Base-by-base conservation (phyloP, 2,888 invertebrate species). In the Siphonodentalium dalli region DNA sequence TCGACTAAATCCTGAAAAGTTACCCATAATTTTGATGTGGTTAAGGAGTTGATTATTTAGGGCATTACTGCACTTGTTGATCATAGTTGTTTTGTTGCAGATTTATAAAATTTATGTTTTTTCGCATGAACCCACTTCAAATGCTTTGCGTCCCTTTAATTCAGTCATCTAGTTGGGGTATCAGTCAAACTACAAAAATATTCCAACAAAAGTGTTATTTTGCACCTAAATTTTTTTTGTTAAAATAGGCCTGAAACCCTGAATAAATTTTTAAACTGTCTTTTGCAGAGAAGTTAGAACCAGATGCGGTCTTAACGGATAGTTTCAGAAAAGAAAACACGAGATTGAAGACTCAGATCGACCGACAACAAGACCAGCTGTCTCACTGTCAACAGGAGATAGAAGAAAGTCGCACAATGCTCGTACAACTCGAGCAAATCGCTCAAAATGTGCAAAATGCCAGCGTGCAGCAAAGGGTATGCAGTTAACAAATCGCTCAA, bases 391-490 rank as follows among this genome's bases (percentile, higher is more conserved):
- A 72, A 52, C 66, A 71, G 40, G 71, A 73, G 54, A 69, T 72
- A 8, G 70, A 70, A 35, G 71, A 75, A 42, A 67, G 69, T 45
- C 59, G 69, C 1, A 66, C 66, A 4, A 66, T 73, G 66, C 41
- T 74, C 21, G 55, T 50, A 15, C 71, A 70, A 41, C 58, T 74
- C 39, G 74, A 75, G 45, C 69, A 71, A 38, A 44, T 72, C 15
- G 69, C 69, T 2, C 59, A 66, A 20, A 65, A 69, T 44, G 65
- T 68, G 15, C 66, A 66, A 43, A 47, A 54, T n/a, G n/a, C 13
- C 7, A 15, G 15, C 8, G 7, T 24, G 20, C n/a, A 39, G 24
- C 5, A 26, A 26, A 27, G n/a, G 45, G 13, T 15, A 7, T 27
- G 26, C 18, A 28, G 43, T 13, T 24, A 18, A 15, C n/a, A n/a